phyloP scores from a whole-genome alignment of 2,888 invertebrate species.

The Oxyteleia sp. region DNA sequence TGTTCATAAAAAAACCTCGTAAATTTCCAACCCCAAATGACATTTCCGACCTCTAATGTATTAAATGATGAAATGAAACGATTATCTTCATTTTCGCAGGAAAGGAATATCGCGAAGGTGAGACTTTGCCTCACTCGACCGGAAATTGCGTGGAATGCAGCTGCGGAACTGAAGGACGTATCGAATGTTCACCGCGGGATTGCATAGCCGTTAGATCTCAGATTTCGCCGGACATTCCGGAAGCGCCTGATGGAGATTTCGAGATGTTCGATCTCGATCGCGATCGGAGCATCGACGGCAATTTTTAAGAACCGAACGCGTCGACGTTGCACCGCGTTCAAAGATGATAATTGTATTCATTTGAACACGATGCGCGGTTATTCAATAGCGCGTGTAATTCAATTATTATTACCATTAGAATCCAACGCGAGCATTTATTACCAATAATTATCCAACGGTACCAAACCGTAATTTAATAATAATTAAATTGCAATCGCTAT shows the following conservation, averaged over 20 bases:
- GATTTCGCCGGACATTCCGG: slow-evolving; percentile 79
- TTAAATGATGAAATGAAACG: too few species aligned
- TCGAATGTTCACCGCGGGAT: slow-evolving; percentile 85
- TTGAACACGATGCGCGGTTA: background rate
- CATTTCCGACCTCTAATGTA: too few species aligned
- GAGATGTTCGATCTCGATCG: slow-evolving; percentile 82
- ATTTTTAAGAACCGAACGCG: slow-evolving; percentile 77
- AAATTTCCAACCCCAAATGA: too few species aligned
- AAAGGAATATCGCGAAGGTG: slow-evolving; percentile 90
- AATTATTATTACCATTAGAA: slow-evolving; percentile 44
- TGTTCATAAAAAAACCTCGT: too few species aligned
- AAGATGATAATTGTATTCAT: slow-evolving; percentile 11
- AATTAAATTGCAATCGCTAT: slow-evolving; percentile 33
- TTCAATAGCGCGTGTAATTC: slow-evolving; percentile 15
- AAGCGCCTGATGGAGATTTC: slow-evolving; percentile 79
- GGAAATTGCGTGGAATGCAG: slow-evolving; percentile 92
- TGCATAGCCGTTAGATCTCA: slow-evolving; percentile 83
- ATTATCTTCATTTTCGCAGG: slow-evolving; percentile 87
- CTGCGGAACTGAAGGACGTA: slow-evolving; percentile 89
- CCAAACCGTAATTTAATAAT: slow-evolving; percentile 31
- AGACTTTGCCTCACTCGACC: slow-evolving; percentile 90
- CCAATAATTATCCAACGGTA: slow-evolving; percentile 21
- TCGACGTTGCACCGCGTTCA: background rate
- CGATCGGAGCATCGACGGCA: slow-evolving; percentile 82
- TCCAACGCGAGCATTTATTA: background rate